These are phyloP conservation scores for Halichondria panicea DNA, from an alignment of 37 sponge, comb jelly and placozoan genomes.

Conservation along the genomic window DNA sequence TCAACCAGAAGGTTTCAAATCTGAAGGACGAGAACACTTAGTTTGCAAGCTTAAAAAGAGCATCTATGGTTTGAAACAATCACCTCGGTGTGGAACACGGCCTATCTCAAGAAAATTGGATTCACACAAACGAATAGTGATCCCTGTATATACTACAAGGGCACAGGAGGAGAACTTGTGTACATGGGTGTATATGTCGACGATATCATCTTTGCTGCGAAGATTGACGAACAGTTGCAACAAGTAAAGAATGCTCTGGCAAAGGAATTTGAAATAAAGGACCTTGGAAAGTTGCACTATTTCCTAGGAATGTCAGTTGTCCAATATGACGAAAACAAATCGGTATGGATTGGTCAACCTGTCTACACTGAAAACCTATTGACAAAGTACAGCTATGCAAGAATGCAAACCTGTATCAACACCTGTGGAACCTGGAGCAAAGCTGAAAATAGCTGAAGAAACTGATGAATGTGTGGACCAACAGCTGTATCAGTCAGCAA, in stretches of 20 bases:
- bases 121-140: slow-evolving; percentile 54
- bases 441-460: slow-evolving; percentile 32
- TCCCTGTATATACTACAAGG: slow-evolving; percentile 16
- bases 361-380: slow-evolving; percentile 30
- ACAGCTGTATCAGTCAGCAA: slow-evolving; percentile 42
- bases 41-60: slow-evolving; percentile 42
- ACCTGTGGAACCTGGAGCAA: slow-evolving; percentile 10
- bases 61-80: slow-evolving; percentile 68
- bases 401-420: slow-evolving; percentile 27
- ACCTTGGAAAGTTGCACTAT: slow-evolving; percentile 32
- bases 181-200: slow-evolving; percentile 36
- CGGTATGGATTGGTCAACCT: slow-evolving; percentile 43
- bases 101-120: slow-evolving; percentile 46
- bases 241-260: slow-evolving; percentile 29
- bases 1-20: slow-evolving; percentile 39
- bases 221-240: not conserved
- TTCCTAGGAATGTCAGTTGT: slow-evolving; percentile 44
- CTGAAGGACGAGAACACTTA: slow-evolving; percentile 27
- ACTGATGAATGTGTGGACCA: slow-evolving; percentile 21
- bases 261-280: slow-evolving; percentile 29
- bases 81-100: slow-evolving; percentile 53
- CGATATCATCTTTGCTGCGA: slow-evolving; percentile 32
- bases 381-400: slow-evolving; percentile 47
- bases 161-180: slow-evolving; percentile 9
- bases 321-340: slow-evolving; percentile 9